phyloP scores from a whole-genome alignment of 2,113 vertebrate species.

The Phylloscopus whistleri region DNA sequence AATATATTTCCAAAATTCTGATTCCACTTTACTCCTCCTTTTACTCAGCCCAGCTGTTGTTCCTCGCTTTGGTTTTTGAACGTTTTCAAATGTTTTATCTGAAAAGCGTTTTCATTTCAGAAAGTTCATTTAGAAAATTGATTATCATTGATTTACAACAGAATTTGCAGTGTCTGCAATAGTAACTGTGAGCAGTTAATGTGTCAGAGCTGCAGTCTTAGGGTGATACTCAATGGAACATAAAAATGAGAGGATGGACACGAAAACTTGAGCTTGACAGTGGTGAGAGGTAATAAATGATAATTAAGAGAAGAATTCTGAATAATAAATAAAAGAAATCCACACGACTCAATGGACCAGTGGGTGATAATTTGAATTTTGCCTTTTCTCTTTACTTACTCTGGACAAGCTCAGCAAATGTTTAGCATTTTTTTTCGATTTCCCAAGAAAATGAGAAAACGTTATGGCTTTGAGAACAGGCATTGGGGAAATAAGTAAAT shows the following conservation, averaged over 20 bases:
- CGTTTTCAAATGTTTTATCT: not conserved
- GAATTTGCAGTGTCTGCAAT: not conserved
- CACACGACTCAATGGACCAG: not conserved
- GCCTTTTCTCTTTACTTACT: not conserved
- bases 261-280: not conserved
- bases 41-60: not conserved
- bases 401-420: not conserved
- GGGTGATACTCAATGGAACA: not conserved
- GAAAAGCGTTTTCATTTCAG: accelerated
- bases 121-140: not conserved
- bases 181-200: not conserved
- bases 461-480: not conserved
- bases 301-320: not conserved
- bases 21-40: not conserved
- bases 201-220: not conserved
- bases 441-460: not conserved
- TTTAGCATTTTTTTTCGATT: not conserved
- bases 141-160: not conserved
- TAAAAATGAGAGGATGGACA: not conserved
- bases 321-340: not conserved
- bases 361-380: not conserved
- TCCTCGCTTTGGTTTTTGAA: not conserved
- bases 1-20: not conserved
- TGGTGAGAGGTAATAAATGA: not conserved
- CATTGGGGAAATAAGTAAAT: not conserved